Conservation (phyloP, 2,113 vertebrate species). For the Cricetomys ansorgei region DNA sequence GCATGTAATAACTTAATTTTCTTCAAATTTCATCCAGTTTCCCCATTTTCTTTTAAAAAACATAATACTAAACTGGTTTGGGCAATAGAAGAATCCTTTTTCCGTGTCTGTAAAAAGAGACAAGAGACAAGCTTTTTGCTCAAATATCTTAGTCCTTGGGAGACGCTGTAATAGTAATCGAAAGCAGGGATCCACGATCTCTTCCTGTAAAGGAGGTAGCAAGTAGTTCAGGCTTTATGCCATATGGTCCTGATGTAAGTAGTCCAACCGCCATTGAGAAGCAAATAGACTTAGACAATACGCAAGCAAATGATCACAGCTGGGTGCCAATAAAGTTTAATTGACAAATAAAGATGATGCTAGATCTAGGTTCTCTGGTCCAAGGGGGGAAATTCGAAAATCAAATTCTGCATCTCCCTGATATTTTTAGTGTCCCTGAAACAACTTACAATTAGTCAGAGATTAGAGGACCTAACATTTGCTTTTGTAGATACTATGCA, state of each 20-base stretch:
- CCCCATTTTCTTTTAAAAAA: slow-evolving; percentile 7
- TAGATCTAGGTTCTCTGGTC: not conserved
- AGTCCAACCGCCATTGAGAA: not conserved
- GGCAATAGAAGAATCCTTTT: not conserved
- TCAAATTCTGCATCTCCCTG: not conserved
- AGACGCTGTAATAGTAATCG: not conserved
- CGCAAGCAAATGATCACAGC: not conserved
- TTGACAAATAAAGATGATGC: not conserved
- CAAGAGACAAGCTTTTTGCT: slow-evolving; percentile 24
- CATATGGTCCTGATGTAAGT: not conserved
- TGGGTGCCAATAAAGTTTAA: slow-evolving; percentile 40
- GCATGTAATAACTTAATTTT: not conserved
- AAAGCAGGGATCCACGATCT: not conserved
- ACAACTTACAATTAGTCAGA: not conserved
- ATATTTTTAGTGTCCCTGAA: not conserved
- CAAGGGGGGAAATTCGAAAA: not conserved
- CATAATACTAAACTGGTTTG: not conserved
- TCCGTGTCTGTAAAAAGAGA: slow-evolving; percentile 27
- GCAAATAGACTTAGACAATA: not conserved
- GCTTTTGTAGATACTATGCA: not conserved
- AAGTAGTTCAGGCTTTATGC: not conserved
- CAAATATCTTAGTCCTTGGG: slow-evolving; percentile 1
- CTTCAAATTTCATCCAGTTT: not conserved
- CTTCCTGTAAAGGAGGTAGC: not conserved
- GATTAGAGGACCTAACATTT: not conserved